Evolutionary conservation across 2,797 vertebrate species (phyloP), one percentile per base, ranked within the genome.

Genomic region (Macrochelys suwanniensis): DNA sequence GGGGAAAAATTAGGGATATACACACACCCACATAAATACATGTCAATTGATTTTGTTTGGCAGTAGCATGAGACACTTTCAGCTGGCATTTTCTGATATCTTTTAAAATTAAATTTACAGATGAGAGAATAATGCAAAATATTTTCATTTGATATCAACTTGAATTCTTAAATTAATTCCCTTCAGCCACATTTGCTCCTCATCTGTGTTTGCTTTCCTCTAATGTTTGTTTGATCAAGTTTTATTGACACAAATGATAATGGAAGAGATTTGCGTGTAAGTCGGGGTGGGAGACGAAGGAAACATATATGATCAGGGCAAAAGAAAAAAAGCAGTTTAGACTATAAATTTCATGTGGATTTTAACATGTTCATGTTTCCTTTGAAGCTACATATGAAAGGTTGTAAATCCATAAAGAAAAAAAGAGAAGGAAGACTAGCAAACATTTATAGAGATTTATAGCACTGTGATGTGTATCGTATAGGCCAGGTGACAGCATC

Each of bases 341-440:
- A 37, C 53, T 80, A 68, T 21, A 82, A 68, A 95, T 93, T 59
- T 68, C 10, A 23, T 3, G 11, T 84, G 33, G 11, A 45, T 87
- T 86, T 54, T 37, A 84, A 11, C 47, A 89, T 92, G 56, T 15
- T 21, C 77, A 56, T 87, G 21, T 16, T 85, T 2, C 87, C 76
- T 89, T 84, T 0, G 0, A 76, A 74, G 21, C 26, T 88, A 31
- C 47, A 54, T 25, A 85, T 80, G 13, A 87, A 84, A 26, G 7
- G 90, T 33, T 84, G 37, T 59, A 74, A 90, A 92, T 89, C 16
- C 83, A 93, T 80, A 90, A 89, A 90, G 84, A 92, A 88, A 80
- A 1, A 86, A 90, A 82, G 94, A 84, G 61, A 94, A 25, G 11
- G 33, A 84, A 37, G 93, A 80, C 56, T 92, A 54, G 57, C 88